Evolutionary conservation across 2,797 vertebrate genomes (phyloP), one percentile per base, ranked within the genome.

Genomic region (Mormyrops boulengeri): DNA sequence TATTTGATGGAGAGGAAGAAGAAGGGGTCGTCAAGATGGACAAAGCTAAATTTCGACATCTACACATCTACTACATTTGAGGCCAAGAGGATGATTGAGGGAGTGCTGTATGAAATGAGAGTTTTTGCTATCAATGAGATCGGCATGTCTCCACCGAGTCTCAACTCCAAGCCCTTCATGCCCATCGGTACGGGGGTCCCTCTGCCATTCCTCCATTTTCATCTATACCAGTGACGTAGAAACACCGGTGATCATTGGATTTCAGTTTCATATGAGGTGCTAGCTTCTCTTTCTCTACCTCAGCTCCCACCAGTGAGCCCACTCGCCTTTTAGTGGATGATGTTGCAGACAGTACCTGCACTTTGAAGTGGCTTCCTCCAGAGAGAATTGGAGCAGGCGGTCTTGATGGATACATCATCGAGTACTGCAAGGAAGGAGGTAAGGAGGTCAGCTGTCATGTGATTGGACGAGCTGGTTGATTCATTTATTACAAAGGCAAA

Each of bases 1-100:
- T 98, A 98, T 92, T 95, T 98, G 73, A 95, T 98, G 95, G 98
- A 98, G 94, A 96, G 98, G 90, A 98, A 98, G 93, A 98, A 98
- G 95, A 98, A 98, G 91, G 97, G 97, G 22, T 98, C 97, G 0
- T 95, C 95, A 53, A 96, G 97, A 92, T 98, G 98, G 98, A 97
- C 98, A 73, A 98, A 97, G 93, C 95, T 98, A 88, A 98, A 98
- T 94, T 98, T 97, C 34, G 98, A 98, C 34, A 95, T 97, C 0
- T 97, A 94, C 14, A 91, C 95, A 0, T 94, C 94, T 0, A 96
- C 95, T 0, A 96, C 95, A 1, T 98, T 97, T 0, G 97, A 97
- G 90, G 97, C 97, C 6, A 97, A 97, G 92, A 96, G 96, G 91
- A 99, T 98, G 98, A 98, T 99, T 53, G 98, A 99, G 92, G 98